Conservation (phyloP, 2,888 invertebrate genomes). For the Perithous albicinctus region DNA sequence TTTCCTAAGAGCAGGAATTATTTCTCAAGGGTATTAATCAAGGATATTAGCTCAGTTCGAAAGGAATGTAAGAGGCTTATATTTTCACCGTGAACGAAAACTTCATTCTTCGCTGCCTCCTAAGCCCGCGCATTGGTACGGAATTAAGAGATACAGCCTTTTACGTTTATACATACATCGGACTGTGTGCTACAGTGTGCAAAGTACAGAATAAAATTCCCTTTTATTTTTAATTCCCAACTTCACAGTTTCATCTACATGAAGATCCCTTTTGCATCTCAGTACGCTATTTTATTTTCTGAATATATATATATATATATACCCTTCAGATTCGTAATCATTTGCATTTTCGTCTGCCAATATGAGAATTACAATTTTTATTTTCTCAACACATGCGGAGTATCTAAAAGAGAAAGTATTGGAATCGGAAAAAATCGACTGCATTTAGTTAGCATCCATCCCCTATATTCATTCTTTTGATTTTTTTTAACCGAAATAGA, state of each 20-base stretch:
- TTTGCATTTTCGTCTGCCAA: no score
- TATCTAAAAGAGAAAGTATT: no score
- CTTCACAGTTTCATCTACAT: no score
- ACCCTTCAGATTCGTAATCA: no score
- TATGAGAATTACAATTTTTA: no score
- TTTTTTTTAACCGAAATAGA: background rate
- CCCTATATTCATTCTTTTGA: no score
- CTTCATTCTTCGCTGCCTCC: conserved; percentile 17
- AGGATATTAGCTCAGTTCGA: conserved; percentile 34
- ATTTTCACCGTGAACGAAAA: conserved; percentile 26
- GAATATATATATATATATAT: no score
- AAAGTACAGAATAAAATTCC: background rate
- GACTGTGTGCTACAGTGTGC: background rate
- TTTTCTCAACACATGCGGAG: no score
- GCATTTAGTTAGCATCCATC: no score
- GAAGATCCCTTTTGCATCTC: no score
- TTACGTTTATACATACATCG: background rate
- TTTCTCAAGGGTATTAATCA: conserved; percentile 37
- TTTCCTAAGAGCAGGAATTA: background rate
- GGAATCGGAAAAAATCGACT: no score
- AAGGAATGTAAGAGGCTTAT: conserved; percentile 51
- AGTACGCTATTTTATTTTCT: no score
- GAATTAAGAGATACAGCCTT: background rate
- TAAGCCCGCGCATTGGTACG: background rate
- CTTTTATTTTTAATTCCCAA: background rate